Conservation (phyloP, 2,888 invertebrate genomes). For the Seira sanloemensis region DNA sequence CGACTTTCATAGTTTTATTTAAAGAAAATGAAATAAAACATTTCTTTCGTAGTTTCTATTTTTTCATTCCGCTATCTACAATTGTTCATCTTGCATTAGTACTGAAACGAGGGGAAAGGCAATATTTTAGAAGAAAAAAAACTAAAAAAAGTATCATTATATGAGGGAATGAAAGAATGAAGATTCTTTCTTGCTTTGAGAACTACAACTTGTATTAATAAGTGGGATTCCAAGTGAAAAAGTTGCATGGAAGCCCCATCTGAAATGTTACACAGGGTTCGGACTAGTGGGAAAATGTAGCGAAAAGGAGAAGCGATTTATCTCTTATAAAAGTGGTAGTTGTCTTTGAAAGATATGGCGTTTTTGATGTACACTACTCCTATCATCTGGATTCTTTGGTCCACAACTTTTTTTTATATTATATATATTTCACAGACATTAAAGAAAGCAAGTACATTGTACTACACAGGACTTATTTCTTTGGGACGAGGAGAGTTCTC, state of each 20-base stretch:
- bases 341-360: conserved; percentile 46
- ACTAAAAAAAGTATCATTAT: not conserved
- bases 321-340: conserved; percentile 50
- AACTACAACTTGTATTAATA: conserved; percentile 57
- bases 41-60: conserved; percentile 48
- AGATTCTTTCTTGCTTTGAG: conserved; percentile 53
- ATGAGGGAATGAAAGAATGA: conserved; percentile 25
- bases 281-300: not conserved
- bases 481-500: conserved; percentile 18
- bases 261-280: too few relatives aligned
- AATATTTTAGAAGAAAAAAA: conserved; percentile 28
- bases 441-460: conserved; percentile 13
- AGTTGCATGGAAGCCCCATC: too few relatives aligned
- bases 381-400: not conserved
- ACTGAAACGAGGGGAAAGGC: not conserved
- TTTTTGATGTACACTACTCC: conserved; percentile 17
- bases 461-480: not conserved
- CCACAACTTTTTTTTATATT: not conserved
- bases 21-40: conserved; percentile 55
- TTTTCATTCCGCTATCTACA: conserved; percentile 12
- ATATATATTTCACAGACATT: conserved; percentile 12
- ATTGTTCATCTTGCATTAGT: conserved; percentile 34
- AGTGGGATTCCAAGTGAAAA: conserved; percentile 38
- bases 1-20: too few relatives aligned
- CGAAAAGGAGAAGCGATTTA: conserved; percentile 35